phyloP scores from a whole-genome alignment of 2,888 invertebrate genomes.

The Xanthia togata region DNA sequence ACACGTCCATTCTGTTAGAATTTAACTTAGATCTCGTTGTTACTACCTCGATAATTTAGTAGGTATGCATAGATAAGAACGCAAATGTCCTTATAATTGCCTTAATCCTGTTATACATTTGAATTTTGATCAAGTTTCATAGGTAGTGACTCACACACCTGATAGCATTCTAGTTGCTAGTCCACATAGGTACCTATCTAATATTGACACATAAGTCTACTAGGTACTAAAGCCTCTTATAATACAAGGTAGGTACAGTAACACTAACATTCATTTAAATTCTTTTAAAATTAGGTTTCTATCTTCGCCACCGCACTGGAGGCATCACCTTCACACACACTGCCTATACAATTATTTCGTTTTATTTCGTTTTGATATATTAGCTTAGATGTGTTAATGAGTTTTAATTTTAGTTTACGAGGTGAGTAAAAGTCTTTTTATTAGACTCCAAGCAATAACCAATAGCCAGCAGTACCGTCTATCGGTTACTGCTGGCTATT shows the following conservation, averaged over 20 bases:
- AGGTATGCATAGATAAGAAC: slow-evolving; percentile 26
- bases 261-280: not conserved
- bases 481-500: no score
- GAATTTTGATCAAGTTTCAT: slow-evolving; percentile 56
- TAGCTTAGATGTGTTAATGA: not conserved
- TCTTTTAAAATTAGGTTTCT: not conserved
- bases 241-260: not conserved
- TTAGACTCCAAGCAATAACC: not conserved
- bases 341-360: not conserved
- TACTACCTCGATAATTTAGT: not conserved
- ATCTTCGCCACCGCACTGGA: no score
- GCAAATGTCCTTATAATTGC: slow-evolving; percentile 51
- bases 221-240: not conserved
- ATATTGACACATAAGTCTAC: slow-evolving; percentile 1
- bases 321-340: not conserved
- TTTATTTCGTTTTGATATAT: no score
- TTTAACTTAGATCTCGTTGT: slow-evolving; percentile 21
- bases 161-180: slow-evolving; percentile 36
- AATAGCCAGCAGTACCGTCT: no score
- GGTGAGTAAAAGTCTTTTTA: not conserved
- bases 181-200: not conserved
- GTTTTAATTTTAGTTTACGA: not conserved
- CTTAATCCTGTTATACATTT: slow-evolving; percentile 53
- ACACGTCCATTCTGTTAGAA: not conserved
- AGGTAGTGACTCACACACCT: slow-evolving; percentile 54